Evolutionary conservation across 2,797 vertebrate genomes (phyloP), one percentile per base, ranked within the genome.

Genomic region (Sebastes dallii): DNA sequence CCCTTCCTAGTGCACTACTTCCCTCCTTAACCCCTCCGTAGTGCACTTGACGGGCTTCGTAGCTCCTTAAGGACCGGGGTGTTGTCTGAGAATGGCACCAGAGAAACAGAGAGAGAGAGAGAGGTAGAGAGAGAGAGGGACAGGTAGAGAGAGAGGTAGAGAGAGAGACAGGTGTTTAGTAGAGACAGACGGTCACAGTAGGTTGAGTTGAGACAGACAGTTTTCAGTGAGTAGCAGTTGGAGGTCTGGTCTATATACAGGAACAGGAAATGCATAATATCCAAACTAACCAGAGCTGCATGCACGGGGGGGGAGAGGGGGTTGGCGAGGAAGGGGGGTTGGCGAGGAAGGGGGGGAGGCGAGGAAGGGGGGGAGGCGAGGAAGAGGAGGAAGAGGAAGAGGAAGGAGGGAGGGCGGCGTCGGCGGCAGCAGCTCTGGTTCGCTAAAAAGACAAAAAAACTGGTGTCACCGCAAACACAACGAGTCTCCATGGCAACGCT

Each of bases 1-100:
- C 13, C 55, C 68, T 59, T 46, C 54, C 5, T 5, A 59, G 78
- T 65, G 66, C 65, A 77, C 67, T 24, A 18, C 42, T 6, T 18
- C 34, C 12, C 16, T 10, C 62, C 34, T 58, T 34, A 3, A 60
- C 52, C 8, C 59, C 70, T 27, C 66, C 3, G 68, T 30, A 72
- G 89, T 60, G 82, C 80, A 78, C 77, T 6, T 2, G 8, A 77
- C 61, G 14, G 81, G 85, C 77, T 65, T 64, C 29, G 6, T 27
- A 58, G 83, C 85, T 87, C 82, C 87, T 91, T 93, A 92, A 92
- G 90, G 92, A 89, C 90, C 55, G 77, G 91, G 92, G 91, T 92
- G 91, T 92, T 85, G 89, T 93, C 90, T 90, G 90, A 90, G 86
- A 90, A 92, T 93, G 92, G 92, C 92, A 93, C 92, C 91, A 88